Percentiles rank a stretch among this genome's conserved stretches.
phyloP scores from a whole-genome alignment of 2,888 invertebrate genomes.

The Hirtodrosophila trivittata region DNA sequence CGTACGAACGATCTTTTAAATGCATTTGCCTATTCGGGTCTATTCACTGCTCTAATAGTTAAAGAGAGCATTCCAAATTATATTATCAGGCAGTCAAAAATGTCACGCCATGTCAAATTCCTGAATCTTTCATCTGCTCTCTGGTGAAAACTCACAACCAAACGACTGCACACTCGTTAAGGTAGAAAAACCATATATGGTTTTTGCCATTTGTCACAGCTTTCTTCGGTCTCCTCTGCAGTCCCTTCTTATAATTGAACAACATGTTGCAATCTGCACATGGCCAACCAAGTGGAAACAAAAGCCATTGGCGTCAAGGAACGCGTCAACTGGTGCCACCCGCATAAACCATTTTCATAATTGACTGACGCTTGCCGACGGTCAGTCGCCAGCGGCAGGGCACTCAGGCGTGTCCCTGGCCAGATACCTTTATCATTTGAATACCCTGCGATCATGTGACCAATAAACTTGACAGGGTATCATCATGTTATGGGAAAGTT shows the following conservation, averaged over 20 bases:
- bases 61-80: conserved; percentile 40
- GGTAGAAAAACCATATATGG: too few relatives aligned
- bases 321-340: conserved; percentile 47
- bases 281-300: conserved; percentile 51
- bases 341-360: conserved; percentile 41
- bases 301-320: conserved; percentile 43
- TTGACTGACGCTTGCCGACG: conserved; percentile 42
- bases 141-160: too few relatives aligned
- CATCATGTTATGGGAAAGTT: too few relatives aligned
- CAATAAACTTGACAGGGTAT: too few relatives aligned
- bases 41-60: conserved; percentile 69
- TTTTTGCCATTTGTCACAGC: neutral
- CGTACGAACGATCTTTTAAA: too few relatives aligned
- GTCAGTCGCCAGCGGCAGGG: conserved; percentile 27
- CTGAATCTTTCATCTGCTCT: conserved; percentile 10
- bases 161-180: too few relatives aligned
- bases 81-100: conserved; percentile 55
- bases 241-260: conserved; percentile 30
- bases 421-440: conserved; percentile 37
- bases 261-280: conserved; percentile 41
- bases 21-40: too few relatives aligned
- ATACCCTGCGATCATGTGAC: too few relatives aligned
- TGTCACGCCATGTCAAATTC: conserved; percentile 39
- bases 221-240: conserved; percentile 13
- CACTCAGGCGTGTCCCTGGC: conserved; percentile 49